Conservation (phyloP, 2,797 vertebrate species). For the Pagetopsis macropterus region DNA sequence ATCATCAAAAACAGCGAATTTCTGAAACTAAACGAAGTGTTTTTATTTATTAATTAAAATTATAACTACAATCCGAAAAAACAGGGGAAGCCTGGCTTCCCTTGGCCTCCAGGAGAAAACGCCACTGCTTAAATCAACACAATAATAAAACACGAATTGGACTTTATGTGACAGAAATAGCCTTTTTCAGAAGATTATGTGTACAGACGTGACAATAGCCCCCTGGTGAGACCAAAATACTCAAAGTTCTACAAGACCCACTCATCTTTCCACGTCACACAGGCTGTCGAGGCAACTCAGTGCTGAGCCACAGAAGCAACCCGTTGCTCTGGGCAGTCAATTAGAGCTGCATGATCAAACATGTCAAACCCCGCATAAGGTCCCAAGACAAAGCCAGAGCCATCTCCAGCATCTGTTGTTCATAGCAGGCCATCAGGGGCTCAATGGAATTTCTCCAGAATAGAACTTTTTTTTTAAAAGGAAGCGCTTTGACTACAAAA, state of each 20-base stretch:
- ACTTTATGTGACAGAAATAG: neutral
- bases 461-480: slow-evolving; percentile 18
- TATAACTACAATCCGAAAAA: no score
- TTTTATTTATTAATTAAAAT: no score
- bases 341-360: slow-evolving; percentile 75
- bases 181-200: slow-evolving; percentile 17
- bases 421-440: slow-evolving; percentile 42
- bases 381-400: slow-evolving; percentile 54
- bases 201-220: slow-evolving; percentile 5
- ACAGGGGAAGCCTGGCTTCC: no score
- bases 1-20: no score
- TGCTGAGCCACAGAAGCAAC: slow-evolving; percentile 49
- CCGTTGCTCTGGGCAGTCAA: slow-evolving; percentile 63
- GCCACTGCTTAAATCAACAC: neutral
- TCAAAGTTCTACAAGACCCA: slow-evolving; percentile 37
- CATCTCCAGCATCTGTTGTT: slow-evolving; percentile 52
- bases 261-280: slow-evolving; percentile 52
- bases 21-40: no score
- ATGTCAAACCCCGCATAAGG: slow-evolving; percentile 63
- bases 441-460: slow-evolving; percentile 7
- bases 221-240: slow-evolving; percentile 34
- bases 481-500: slow-evolving; percentile 14
- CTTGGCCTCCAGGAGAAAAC: no score
- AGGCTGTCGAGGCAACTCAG: slow-evolving; percentile 54
- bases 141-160: neutral